Conservation (phyloP, 2,797 vertebrate species). For the Myripristis murdjan region DNA sequence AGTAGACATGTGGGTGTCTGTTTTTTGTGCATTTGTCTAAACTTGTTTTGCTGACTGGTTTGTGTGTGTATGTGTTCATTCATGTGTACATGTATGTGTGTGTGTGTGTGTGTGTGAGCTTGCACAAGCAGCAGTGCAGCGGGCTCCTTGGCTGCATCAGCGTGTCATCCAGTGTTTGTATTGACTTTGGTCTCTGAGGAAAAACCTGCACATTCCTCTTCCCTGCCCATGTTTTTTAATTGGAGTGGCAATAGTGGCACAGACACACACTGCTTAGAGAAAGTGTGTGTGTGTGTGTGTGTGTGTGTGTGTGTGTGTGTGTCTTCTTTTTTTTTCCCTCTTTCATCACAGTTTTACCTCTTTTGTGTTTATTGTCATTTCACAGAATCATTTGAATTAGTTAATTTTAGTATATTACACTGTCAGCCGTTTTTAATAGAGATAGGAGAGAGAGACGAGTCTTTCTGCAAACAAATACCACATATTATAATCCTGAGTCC, state of each 20-base stretch:
- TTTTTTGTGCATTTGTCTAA: constrained; percentile 22
- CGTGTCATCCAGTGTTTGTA: constrained; percentile 76
- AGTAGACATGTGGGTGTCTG: constrained; percentile 24
- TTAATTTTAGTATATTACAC: too few relatives aligned
- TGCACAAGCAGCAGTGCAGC: constrained; percentile 47
- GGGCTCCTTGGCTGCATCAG: constrained; percentile 60
- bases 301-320: too few relatives aligned
- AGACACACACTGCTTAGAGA: constrained; percentile 13
- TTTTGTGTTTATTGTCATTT: too few relatives aligned
- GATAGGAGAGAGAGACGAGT: too few relatives aligned
- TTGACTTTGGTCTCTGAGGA: constrained; percentile 79
- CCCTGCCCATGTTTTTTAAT: constrained; percentile 85
- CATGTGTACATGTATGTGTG: constrained; percentile 30
- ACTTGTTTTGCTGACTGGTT: constrained; percentile 56
- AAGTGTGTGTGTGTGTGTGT: background rate
- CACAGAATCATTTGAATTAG: too few relatives aligned
- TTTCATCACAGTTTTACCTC: too few relatives aligned
- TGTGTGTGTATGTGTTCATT: constrained; percentile 31
- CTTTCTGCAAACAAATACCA: too few relatives aligned
- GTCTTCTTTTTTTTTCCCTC: too few relatives aligned
- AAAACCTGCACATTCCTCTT: constrained; percentile 74
- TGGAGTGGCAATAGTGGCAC: constrained; percentile 60
- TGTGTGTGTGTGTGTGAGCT: constrained; percentile 38
- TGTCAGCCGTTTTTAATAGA: too few relatives aligned
- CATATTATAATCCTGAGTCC: too few relatives aligned